Percentiles rank a stretch among this genome's conserved stretches.
Conservation (phyloP, 2,113 vertebrate genomes). For the Otus sunia region DNA sequence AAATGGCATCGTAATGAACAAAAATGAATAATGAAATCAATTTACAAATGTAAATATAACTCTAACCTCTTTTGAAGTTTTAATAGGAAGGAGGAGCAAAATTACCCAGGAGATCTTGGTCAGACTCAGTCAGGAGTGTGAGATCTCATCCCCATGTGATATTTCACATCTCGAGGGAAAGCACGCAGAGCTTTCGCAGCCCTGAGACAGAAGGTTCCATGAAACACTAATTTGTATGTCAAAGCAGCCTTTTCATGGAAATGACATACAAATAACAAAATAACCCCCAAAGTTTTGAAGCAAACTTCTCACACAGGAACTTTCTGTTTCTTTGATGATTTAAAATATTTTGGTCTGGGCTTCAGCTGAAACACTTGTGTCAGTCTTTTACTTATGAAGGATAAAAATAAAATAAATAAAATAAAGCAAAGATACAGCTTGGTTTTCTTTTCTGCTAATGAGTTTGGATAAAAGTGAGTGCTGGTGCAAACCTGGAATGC, state of each 20-base stretch:
- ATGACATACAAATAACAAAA: neutral
- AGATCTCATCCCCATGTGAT: neutral
- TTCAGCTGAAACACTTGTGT: neutral
- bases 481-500: neutral
- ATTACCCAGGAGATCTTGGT: neutral
- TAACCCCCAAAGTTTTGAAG: neutral
- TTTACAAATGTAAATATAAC: neutral
- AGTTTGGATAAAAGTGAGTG: neutral
- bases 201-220: neutral
- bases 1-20: neutral
- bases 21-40: neutral
- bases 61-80: constrained; percentile 3
- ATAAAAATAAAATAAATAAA: too few relatives aligned
- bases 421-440: neutral
- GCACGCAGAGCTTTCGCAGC: neutral
- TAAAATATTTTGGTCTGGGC: neutral
- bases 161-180: constrained; percentile 42
- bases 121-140: neutral
- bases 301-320: neutral
- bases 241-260: constrained; percentile 8
- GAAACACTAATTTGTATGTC: neutral
- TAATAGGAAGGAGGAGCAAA: neutral
- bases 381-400: neutral
- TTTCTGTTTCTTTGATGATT: neutral
- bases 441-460: neutral